Evolutionary conservation across 2,888 invertebrate genomes (phyloP), one percentile per base, ranked within the genome.

Genomic region (Miltochrista miniata): DNA sequence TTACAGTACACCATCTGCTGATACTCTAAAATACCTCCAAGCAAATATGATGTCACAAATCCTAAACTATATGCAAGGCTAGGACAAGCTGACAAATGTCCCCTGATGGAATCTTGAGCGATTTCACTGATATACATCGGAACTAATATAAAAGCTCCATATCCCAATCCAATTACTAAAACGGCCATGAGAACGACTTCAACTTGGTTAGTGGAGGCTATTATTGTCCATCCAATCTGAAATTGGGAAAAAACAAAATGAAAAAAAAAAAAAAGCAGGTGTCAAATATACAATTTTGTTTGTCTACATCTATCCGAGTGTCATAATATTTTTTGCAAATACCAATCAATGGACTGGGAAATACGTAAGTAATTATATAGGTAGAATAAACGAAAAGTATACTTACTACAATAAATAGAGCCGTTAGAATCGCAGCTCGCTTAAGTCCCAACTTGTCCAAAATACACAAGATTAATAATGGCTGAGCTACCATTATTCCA

Each of bases 81-180:
- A 0, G 76, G 54, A 0, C 74, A 70, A 0, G 87, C 75, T 1
- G 82, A 79, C 76, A 89, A 70, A 1, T 72, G 68, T 0, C 88
- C 90, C 24, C 89, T 63, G 29, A 88, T 78, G 3, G 79, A 81
- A 41, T 87, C 83, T 45, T 86, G 77, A 47, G 83, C 81, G 33
- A 86, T 74, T 56, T 90, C 90, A 30, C 82, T 74, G 39, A 86
- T 63, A 58, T 67, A 87, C 4, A 88, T 74, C 0, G 83, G 79
- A 0, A 76, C 72, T 1, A 82, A 67, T 0, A 87, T 57, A 45
- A 81, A 74, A 0, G 70, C 60, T 0, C 78, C 66, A 0, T 78
- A 78, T 0, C 83, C 74, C 0, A 85, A 33, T 0, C 90, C 90
- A 0, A 80, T 71, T 10, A 87, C 50, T 12, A 85, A 79, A 10